Conservation (phyloP, 2,888 invertebrate genomes). For the Pterobdella sp. region DNA sequence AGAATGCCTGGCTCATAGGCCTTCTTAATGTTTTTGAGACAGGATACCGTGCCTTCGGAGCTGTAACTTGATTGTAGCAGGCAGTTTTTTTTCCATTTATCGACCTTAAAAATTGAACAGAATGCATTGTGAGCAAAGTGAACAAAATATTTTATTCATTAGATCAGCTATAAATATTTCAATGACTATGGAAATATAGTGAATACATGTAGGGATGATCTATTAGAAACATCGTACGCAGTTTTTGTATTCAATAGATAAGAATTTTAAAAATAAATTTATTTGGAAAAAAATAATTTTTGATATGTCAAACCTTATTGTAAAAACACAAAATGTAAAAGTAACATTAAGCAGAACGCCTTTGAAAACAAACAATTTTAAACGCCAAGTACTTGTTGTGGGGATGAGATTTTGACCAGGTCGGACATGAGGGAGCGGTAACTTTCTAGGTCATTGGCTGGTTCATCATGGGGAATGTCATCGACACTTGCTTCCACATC, state of each 20-base stretch:
- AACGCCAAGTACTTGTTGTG: constrained; percentile 16
- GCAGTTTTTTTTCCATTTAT: constrained; percentile 32
- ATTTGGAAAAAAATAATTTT: no score
- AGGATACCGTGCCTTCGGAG: constrained; percentile 16
- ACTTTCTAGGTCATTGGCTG: constrained; percentile 18
- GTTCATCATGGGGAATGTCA: constrained; percentile 3
- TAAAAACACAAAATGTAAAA: not conserved
- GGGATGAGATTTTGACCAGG: constrained; percentile 22
- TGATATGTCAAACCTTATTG: no score
- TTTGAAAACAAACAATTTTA: not conserved
- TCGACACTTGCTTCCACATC: not conserved
- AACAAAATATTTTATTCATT: no score
- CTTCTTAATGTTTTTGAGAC: constrained; percentile 30
- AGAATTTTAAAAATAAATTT: no score
- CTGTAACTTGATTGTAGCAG: constrained; percentile 26
- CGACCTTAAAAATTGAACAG: constrained; percentile 29
- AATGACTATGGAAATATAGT: no score
- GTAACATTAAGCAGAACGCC: not conserved
- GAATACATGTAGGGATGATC: no score
- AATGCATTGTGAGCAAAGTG: no score
- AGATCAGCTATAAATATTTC: no score
- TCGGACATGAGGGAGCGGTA: constrained; percentile 25
- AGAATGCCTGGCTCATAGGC: constrained; percentile 33
- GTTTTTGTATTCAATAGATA: no score
- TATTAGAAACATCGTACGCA: no score